Percentiles rank a stretch among this genome's conserved stretches.
Conservation (phyloP, 2,888 invertebrate genomes). For the Lucinisca nassula region DNA sequence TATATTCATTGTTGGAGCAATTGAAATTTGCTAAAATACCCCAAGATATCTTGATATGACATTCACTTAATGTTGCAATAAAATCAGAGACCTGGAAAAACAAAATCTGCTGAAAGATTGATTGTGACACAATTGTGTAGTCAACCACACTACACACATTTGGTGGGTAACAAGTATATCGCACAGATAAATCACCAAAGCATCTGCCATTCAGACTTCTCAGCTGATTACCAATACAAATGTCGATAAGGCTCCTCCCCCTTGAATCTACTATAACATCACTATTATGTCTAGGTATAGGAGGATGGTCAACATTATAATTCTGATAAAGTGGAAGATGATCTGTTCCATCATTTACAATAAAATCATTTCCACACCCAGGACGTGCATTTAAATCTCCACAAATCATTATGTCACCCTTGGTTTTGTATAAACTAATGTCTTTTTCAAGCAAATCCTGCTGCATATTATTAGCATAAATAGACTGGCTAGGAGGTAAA, state of each 20-base stretch:
- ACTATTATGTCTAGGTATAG: background rate
- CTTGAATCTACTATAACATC: slow-evolving; percentile 17
- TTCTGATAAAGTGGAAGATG: background rate
- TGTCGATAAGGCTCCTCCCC: slow-evolving; percentile 25
- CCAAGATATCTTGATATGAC: slow-evolving; percentile 22
- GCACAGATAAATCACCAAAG: slow-evolving; percentile 20
- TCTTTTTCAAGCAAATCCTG: background rate
- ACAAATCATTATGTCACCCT: background rate
- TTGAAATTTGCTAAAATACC: background rate
- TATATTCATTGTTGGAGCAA: background rate
- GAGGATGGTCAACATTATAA: background rate
- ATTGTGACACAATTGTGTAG: slow-evolving; percentile 11
- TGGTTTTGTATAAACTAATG: background rate
- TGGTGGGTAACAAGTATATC: slow-evolving; percentile 19
- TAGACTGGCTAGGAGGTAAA: slow-evolving; percentile 18
- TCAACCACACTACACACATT: slow-evolving; percentile 29
- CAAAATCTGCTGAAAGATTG: background rate
- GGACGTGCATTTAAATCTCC: slow-evolving; percentile 4
- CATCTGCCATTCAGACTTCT: slow-evolving; percentile 43
- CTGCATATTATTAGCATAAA: slow-evolving; percentile 1
- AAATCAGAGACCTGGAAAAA: slow-evolving; percentile 22
- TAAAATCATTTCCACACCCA: background rate
- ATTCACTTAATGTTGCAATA: slow-evolving; percentile 13
- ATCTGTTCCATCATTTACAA: slow-evolving; percentile 1
- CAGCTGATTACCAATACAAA: slow-evolving; percentile 27